A percentile compares a stretch with the other conserved stretches of the same genome.
Evolutionary conservation across 2,113 vertebrate genomes (phyloP).

Genomic region (Coptodon bakossiorum): DNA sequence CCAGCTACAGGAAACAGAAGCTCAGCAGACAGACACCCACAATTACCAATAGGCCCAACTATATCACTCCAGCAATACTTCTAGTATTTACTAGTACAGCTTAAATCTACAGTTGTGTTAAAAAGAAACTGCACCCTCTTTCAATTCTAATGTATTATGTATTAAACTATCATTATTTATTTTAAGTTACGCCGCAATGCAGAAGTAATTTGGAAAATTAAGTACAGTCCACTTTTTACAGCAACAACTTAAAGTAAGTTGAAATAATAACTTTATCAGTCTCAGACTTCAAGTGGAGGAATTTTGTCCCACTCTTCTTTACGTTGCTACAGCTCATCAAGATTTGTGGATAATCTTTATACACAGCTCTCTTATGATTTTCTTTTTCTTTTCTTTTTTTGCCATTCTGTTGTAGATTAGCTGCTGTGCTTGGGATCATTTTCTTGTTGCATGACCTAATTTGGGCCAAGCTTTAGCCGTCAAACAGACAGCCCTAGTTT

Average conservation of each 20-base stretch:
- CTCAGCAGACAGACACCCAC: neutral
- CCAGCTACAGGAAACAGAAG: neutral
- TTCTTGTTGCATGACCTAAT: neutral
- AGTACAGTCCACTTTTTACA: neutral
- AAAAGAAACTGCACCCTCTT: neutral
- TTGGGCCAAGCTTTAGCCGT: neutral
- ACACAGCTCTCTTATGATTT: neutral
- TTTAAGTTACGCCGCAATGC: neutral
- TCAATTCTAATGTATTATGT: neutral
- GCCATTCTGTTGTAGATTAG: neutral
- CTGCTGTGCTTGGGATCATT: neutral
- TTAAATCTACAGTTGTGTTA: neutral
- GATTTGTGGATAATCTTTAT: neutral
- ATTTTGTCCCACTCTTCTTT: neutral
- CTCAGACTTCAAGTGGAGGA: neutral
- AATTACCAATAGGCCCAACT: neutral
- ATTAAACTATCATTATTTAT: neutral
- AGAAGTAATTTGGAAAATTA: neutral
- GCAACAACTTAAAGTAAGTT: neutral
- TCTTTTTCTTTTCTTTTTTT: neutral
- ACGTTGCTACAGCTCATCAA: neutral
- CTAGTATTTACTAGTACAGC: neutral
- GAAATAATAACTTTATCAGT: neutral
- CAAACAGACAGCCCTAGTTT: neutral
- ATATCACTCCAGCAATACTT: neutral